These are phyloP conservation scores for Pangasius macronema DNA, from an alignment of 2,797 vertebrate genomes.

Conservation along the genomic window DNA sequence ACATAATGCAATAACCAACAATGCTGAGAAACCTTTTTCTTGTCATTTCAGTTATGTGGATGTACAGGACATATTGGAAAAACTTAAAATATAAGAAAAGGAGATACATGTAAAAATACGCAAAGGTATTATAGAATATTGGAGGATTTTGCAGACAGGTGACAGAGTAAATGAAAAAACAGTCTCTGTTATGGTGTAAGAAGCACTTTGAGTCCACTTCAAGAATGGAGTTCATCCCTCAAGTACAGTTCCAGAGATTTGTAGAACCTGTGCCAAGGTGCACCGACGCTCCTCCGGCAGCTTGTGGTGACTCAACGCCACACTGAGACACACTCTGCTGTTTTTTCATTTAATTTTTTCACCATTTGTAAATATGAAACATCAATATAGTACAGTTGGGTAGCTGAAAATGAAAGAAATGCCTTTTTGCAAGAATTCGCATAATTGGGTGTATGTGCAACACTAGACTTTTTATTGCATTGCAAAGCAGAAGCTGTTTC, in stretches of 20 bases:
- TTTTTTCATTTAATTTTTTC: background rate
- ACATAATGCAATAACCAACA: background rate
- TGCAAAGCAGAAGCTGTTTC: constrained; percentile 16
- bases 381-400: background rate
- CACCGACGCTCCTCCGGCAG: background rate
- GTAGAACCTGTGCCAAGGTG: background rate
- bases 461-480: constrained; percentile 23
- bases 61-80: background rate
- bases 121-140: background rate
- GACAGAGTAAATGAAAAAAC: background rate
- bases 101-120: background rate
- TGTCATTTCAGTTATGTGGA: background rate
- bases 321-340: background rate
- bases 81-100: background rate
- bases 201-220: background rate
- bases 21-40: background rate
- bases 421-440: constrained; percentile 3
- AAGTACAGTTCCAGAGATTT: background rate
- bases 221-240: background rate
- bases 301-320: background rate
- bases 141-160: background rate
- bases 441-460: constrained; percentile 13
- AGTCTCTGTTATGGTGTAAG: background rate
- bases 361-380: background rate
- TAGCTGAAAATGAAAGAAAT: background rate